Base-by-base conservation (phyloP, 2,113 vertebrate genomes). In the Leuciscus idus region DNA sequence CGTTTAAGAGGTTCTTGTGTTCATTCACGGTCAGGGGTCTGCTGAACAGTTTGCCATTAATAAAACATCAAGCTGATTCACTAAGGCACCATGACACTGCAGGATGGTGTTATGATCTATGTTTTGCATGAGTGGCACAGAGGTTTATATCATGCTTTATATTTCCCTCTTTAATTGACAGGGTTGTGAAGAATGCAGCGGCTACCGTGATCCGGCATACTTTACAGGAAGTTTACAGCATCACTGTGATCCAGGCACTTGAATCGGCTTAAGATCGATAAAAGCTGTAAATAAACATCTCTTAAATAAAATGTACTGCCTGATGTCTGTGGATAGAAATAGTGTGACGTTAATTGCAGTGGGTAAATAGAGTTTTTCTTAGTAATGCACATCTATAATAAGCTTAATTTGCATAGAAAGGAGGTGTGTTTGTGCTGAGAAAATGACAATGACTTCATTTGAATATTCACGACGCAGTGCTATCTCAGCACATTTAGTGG, bases 21-120 rank as follows among this genome's bases (percentile, higher is more conserved):
- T 36, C 36, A n/a, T 72, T 43, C 36, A 4, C 10, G 72, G 80
- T 85, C 84, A 68, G 79, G 73, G 88, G 62, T 68, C 55, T 86
- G 87, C 85, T 75, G 79, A 87, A 83, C 83, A 52, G 77, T 85
- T 89, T 84, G 89, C 90, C 88, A 90, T 94, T 91, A 93, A 90
- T 91, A 89, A 93, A 92, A 91, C 91, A 92, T 91, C 87, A 89
- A 84, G 9, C 33, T 4, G 64, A 76, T 87, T 90, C 85, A 90
- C 90, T 94, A 89, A 93, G 89, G 83, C 88, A 76, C 85, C 66
- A 64, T 85, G 91, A 92, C 91, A 90, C 87, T 62, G 33, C 64
- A 82, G 89, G 83, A 84, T 72, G 84, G 78, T 87, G 83, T 90
- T 84, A 87, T 94, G 92, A 94, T 91, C 91, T 90, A 84, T 90